Conservation (phyloP, 2,797 vertebrate species). For the Sparus aurata region DNA sequence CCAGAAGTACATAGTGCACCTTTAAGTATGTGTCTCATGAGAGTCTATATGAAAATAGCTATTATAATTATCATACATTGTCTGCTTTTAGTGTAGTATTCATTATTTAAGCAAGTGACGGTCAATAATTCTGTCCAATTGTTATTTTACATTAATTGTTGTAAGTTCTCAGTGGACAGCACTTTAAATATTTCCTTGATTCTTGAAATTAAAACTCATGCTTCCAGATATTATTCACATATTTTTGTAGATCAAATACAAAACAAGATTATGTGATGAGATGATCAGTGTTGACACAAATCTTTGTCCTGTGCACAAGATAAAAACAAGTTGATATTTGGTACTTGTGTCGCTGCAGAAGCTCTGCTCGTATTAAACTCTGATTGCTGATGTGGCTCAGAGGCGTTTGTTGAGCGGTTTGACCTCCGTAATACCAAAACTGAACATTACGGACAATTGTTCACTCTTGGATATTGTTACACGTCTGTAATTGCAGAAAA, state of each 20-base stretch:
- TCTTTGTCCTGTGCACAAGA: not conserved
- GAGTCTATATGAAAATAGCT: not conserved
- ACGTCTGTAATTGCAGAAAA: not conserved
- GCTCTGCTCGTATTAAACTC: too few relatives aligned
- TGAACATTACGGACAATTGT: not conserved
- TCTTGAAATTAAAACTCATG: not conserved
- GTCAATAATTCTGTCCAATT: not conserved
- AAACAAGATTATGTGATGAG: not conserved
- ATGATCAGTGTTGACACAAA: not conserved
- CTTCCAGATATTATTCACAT: not conserved
- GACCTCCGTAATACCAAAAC: not conserved
- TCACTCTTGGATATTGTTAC: not conserved
- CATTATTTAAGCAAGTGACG: not conserved
- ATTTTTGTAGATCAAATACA: not conserved
- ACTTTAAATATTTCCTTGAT: not conserved
- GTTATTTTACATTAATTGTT: not conserved
- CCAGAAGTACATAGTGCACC: too few relatives aligned
- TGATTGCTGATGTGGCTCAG: not conserved
- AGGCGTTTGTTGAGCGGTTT: not conserved
- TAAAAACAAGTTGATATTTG: not conserved
- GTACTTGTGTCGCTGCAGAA: too few relatives aligned
- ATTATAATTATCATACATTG: not conserved
- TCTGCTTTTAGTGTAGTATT: not conserved
- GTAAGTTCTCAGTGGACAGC: not conserved
- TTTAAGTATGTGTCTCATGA: too few relatives aligned